Conservation (phyloP, 2,797 vertebrate genomes). For the Amblyopsis hoosieri region DNA sequence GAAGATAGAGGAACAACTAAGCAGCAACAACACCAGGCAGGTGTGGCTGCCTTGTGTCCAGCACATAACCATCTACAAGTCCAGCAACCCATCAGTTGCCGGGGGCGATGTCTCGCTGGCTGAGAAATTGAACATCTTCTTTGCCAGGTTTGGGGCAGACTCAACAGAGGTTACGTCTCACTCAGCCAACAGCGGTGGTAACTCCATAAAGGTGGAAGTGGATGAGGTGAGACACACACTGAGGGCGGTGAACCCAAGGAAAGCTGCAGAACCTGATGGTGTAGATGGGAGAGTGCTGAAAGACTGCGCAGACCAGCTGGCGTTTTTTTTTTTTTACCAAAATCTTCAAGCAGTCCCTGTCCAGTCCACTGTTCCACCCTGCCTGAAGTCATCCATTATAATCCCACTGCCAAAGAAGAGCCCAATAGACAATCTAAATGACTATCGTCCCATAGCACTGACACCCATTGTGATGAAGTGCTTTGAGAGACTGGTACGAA, state of each 20-base stretch:
- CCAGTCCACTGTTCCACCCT: not conserved
- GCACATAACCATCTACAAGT: constrained; percentile 22
- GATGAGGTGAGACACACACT: constrained; percentile 11
- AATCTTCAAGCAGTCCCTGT: constrained; percentile 6
- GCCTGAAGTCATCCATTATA: constrained; percentile 8
- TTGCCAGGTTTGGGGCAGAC: not conserved
- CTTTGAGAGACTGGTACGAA: not conserved
- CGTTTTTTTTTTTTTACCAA: no score
- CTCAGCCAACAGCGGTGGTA: not conserved
- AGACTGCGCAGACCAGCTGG: constrained; percentile 5
- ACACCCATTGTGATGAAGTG: not conserved
- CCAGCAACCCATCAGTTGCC: not conserved
- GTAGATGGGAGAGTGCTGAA: not conserved
- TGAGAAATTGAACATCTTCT: constrained; percentile 13
- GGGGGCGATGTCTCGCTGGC: not conserved
- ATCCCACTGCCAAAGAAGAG: not conserved
- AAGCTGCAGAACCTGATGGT: constrained; percentile 2
- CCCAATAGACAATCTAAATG: not conserved
- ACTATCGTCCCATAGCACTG: constrained; percentile 1
- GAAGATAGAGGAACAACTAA: constrained; percentile 9
- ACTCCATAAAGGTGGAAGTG: constrained; percentile 48
- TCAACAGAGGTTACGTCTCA: not conserved
- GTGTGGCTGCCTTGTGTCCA: constrained; percentile 19
- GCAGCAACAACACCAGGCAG: constrained; percentile 6
- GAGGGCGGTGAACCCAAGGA: constrained; percentile 8